Base-by-base conservation (phyloP, 2,888 invertebrate species). In the Stenotaenia linearis region DNA sequence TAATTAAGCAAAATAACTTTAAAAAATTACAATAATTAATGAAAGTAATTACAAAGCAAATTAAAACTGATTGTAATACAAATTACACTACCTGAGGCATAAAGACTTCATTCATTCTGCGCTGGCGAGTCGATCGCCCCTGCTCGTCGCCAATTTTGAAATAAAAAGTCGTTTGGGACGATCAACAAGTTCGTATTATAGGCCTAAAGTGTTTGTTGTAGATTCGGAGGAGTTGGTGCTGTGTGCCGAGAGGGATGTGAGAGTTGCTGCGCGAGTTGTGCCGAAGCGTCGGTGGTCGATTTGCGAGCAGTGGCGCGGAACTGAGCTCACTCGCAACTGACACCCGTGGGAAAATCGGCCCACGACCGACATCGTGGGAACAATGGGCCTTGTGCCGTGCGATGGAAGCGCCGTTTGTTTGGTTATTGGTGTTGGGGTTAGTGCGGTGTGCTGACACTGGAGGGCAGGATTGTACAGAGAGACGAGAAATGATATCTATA, bases 281-380 rank as follows among this genome's bases (percentile, higher is more conserved):
- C 3, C 61, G 61, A 61, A 25, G 23, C 28, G 61, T 25, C 61
- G 61, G 28, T 61, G 23, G 61, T 7, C 25, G 61, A 6, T 61
- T 7, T 45, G 37, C 40, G 77, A 40, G 37, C 40, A 77, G 40
- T 77, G 77, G 40, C 77, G 37, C 77, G 77, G 25, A 37, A 28
- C 77, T 77, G 15, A 23, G 77, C 40, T 45, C 25, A 12, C 37
- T 23, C 5, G 40, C 77, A 77, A 77, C 77, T 77, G 77, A 77
- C 77, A 77, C 77, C 45, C 77, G 77, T 77, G 77, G 77, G 77
- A 77, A 77, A 77, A 77, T 77, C 35, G 37, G 40, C 28, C 77
- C 77, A 28, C 25, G 28, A 45, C 77, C 40, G 77, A 77, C 77
- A 77, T 77, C 77, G 77, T 77, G 77, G 40, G 77, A 77, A 77